Evolutionary conservation across 2,797 vertebrate species (phyloP), one percentile per base, ranked within the genome.

Genomic region (Loris lydekkerianus): DNA sequence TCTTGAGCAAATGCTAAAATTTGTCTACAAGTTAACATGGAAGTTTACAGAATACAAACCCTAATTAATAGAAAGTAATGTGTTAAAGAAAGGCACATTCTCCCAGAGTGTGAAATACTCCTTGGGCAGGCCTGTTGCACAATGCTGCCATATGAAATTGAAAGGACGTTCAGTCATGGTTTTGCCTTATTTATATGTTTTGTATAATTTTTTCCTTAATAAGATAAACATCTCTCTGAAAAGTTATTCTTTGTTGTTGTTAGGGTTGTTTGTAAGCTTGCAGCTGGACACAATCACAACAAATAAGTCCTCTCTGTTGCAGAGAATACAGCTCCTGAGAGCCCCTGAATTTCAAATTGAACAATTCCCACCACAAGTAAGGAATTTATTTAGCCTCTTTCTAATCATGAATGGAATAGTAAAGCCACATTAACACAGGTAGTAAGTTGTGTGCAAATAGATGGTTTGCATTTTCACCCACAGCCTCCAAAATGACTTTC

Each of bases 131-230:
- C 29, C 40, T 25, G 3, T 27, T 60, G n/a, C 23, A 76, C 17
- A 81, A 34, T 37, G 40, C 49, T 92, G 13, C 27, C 72, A 17
- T 43, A 76, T 14, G 31, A 86, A 20, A 89, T 6, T 76, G 43
- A 46, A 93, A 93, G 21, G 61, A 86, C 25, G 53, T 75, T 69
- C 43, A 53, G 18, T 34, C 60, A 61, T 40, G 40, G 29, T 85
- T 92, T 89, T 60, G 29, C 80, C 67, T 94, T 86, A 67, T 78
- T 93, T 94, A 53, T 60, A 86, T 72, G 25, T 73, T 96, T 83
- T 72, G 46, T 46, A 70, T 90, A 63, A 90, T 61, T 58, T 37
- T 87, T 82, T 82, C 75, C 75, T 78, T 70, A 53, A 92, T 27
- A 93, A 83, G 40, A 95, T 63, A 93, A 81, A 70, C 37, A 69